A percentile compares a stretch with the other conserved stretches of the same genome.
These are phyloP conservation scores for Colletes gigas DNA, from an alignment of 1,140 invertebrate species.

Conservation along the genomic window DNA sequence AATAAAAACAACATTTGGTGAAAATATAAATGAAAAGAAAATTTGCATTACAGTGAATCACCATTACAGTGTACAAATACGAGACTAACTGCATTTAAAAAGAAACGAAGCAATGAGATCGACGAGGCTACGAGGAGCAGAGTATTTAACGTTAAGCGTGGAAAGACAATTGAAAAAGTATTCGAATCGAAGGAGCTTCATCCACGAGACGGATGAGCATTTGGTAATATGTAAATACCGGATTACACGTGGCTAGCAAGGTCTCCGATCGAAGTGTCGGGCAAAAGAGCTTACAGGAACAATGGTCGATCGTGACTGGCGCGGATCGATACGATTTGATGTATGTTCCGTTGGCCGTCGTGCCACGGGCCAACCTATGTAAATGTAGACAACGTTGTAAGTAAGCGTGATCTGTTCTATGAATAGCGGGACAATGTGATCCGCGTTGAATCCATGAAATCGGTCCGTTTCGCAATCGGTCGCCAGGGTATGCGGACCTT, in stretches of 20 bases:
- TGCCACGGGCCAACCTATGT: slow-evolving; percentile 35
- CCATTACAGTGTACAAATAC: too few relatives aligned
- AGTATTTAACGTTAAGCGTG: too few relatives aligned
- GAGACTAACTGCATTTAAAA: too few relatives aligned
- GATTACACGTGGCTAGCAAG: slow-evolving; percentile 54
- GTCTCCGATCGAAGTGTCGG: slow-evolving; percentile 40
- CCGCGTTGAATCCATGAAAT: slow-evolving; percentile 22
- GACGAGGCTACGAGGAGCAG: too few relatives aligned
- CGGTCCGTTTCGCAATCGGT: slow-evolving; percentile 21
- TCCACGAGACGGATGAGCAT: slow-evolving; percentile 2
- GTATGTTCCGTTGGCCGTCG: not conserved
- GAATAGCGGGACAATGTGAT: slow-evolving; percentile 34
- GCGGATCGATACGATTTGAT: slow-evolving; percentile 52
- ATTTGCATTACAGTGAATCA: too few relatives aligned
- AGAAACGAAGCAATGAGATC: too few relatives aligned
- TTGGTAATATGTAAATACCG: slow-evolving; percentile 57
- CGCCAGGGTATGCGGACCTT: not conserved
- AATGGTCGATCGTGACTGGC: slow-evolving; percentile 59
- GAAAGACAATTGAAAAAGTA: too few relatives aligned
- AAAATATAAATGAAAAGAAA: too few relatives aligned
- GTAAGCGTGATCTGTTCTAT: slow-evolving; percentile 22
- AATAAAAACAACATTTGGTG: too few relatives aligned
- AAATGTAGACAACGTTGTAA: slow-evolving; percentile 42
- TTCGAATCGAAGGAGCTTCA: not conserved
- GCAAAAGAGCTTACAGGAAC: slow-evolving; percentile 47